phyloP scores from a whole-genome alignment of 2,113 vertebrate species.

The Poeciliopsis retropinna region DNA sequence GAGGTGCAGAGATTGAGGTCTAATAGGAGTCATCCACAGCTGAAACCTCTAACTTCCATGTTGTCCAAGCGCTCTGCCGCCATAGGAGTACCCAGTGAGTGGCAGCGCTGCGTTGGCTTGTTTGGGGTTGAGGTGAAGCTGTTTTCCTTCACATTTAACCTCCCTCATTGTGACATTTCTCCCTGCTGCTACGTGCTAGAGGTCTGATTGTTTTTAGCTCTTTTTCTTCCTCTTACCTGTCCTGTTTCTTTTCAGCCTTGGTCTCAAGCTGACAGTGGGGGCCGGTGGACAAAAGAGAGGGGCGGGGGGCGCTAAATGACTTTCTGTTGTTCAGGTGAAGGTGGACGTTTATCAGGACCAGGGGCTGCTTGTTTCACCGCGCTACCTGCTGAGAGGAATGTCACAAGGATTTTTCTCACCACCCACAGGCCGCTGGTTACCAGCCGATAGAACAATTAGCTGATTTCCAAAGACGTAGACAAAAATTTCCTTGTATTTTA shows the following conservation, averaged over 20 bases:
- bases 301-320: conserved; percentile 39
- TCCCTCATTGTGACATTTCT: conserved; percentile 41
- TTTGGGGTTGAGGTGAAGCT: conserved; percentile 13
- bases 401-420: conserved; percentile 31
- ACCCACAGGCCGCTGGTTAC: conserved; percentile 6
- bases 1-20: conserved; percentile 47
- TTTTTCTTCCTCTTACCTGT: conserved; percentile 42
- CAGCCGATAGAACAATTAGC: too few species aligned
- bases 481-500: too few species aligned
- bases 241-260: conserved; percentile 30
- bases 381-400: conserved; percentile 36
- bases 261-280: conserved; percentile 17
- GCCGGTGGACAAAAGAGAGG: conserved; percentile 29
- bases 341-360: conserved; percentile 58
- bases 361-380: conserved; percentile 18
- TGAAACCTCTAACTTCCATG: conserved; percentile 14
- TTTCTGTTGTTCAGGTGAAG: conserved; percentile 53
- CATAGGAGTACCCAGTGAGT: conserved; percentile 18
- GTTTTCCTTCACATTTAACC: conserved; percentile 17
- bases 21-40: conserved; percentile 43
- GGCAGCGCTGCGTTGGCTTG: conserved; percentile 55
- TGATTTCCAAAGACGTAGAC: too few species aligned
- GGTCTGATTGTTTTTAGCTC: conserved; percentile 30
- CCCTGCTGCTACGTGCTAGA: conserved; percentile 10
- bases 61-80: conserved; percentile 11